Percentiles rank a stretch among this genome's conserved stretches.
phyloP scores from a whole-genome alignment of 2,113 vertebrate genomes.

The Otus sunia region DNA sequence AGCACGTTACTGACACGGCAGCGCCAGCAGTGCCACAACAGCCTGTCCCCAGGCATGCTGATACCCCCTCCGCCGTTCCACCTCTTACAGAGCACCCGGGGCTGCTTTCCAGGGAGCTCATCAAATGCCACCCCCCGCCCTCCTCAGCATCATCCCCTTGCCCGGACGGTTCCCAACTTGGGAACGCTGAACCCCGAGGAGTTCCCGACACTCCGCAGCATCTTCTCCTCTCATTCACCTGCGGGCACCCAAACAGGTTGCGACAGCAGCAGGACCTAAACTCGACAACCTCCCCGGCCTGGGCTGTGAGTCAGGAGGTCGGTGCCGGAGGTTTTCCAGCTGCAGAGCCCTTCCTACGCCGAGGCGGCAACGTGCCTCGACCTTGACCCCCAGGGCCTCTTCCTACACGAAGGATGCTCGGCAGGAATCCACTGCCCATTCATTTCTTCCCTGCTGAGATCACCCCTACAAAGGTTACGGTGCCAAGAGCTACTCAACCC shows the following conservation, averaged over 20 bases:
- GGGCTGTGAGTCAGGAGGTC: not conserved
- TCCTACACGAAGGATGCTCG: not conserved
- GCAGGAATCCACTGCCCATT: not conserved
- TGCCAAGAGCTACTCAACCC: not conserved
- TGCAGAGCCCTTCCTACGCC: not conserved
- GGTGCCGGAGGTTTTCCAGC: not conserved
- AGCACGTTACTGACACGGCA: rapidly evolving
- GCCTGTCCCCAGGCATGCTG: not conserved
- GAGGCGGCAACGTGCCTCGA: rapidly evolving
- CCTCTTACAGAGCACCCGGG: rapidly evolving
- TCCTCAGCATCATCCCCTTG: not conserved
- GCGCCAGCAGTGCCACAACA: not conserved
- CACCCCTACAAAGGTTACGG: not conserved
- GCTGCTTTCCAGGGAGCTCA: not conserved
- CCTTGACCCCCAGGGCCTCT: not conserved
- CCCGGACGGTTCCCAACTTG: not conserved
- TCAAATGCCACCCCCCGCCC: not conserved
- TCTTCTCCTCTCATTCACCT: not conserved
- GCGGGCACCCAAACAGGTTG: not conserved
- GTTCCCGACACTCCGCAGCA: not conserved
- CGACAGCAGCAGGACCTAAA: not conserved
- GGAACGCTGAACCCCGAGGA: rapidly evolving
- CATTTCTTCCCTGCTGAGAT: not conserved
- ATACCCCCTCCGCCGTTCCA: rapidly evolving
- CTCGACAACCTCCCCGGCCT: not conserved